phyloP scores from a whole-genome alignment of 2,113 vertebrate genomes.

The Monarcha castaneiventris region DNA sequence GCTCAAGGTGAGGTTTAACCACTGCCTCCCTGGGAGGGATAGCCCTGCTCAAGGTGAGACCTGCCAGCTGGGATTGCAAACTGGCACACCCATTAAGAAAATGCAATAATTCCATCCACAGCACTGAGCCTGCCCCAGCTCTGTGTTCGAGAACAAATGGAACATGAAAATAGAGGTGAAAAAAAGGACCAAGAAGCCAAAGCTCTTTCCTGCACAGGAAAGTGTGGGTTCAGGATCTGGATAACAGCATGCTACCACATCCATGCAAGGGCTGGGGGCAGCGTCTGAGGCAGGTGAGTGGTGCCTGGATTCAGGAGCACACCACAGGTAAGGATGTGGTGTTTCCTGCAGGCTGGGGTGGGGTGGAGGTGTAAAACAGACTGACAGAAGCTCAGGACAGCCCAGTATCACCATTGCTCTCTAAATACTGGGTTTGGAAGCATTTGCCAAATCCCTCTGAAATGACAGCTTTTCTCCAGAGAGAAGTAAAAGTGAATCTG shows the following conservation, averaged over 20 bases:
- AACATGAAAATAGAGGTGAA: fast-evolving
- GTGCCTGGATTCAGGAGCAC: not conserved
- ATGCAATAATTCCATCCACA: not conserved
- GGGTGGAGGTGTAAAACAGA: not conserved
- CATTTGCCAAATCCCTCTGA: not conserved
- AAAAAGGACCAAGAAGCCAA: not conserved
- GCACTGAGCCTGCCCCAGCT: not conserved
- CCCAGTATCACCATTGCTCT: not conserved
- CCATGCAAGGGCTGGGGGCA: not conserved
- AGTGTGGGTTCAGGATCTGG: not conserved
- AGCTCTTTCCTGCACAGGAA: not conserved
- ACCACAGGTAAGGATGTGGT: not conserved
- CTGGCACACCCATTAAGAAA: not conserved
- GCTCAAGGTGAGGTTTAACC: not conserved
- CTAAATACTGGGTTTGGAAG: not conserved
- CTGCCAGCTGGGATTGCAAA: not conserved
- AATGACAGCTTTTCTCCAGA: not conserved
- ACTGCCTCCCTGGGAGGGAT: not conserved
- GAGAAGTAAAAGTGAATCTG: not conserved
- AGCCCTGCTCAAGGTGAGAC: not conserved
- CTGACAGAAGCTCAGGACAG: not conserved
- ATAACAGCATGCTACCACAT: not conserved
- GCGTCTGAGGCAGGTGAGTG: fast-evolving
- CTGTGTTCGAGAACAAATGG: fast-evolving
- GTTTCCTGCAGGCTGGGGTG: not conserved